Percentiles rank a stretch among this genome's conserved stretches.
phyloP scores from a whole-genome alignment of 2,113 vertebrate genomes.

The Lichenostomus cassidix region DNA sequence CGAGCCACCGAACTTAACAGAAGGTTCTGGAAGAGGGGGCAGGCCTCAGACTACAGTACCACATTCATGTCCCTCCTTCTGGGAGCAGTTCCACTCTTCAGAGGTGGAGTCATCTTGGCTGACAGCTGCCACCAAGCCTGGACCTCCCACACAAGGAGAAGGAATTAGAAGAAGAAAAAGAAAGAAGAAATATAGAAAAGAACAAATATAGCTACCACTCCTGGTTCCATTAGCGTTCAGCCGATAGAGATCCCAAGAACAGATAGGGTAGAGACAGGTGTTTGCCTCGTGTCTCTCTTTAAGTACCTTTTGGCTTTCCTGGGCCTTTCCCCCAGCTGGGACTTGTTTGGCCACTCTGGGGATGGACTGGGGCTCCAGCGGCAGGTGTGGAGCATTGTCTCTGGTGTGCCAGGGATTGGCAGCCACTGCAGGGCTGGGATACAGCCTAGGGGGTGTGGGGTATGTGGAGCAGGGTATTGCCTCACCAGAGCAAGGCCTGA shows the following conservation, averaged over 20 bases:
- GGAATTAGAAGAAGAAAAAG: neutral
- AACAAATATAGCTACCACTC: neutral
- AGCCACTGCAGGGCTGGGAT: neutral
- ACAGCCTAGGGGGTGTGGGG: too few species aligned
- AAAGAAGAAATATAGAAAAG: neutral
- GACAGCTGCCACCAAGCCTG: too few species aligned
- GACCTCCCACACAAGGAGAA: too few species aligned
- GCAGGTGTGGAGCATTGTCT: neutral
- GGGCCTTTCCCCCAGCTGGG: neutral
- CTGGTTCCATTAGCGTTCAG: neutral
- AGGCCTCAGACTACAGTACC: too few species aligned
- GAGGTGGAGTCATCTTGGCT: too few species aligned
- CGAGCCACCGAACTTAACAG: too few species aligned
- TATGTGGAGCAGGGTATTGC: rapidly evolving
- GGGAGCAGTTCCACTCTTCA: too few species aligned
- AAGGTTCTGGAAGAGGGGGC: too few species aligned
- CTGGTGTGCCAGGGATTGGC: neutral
- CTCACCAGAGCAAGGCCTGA: neutral
- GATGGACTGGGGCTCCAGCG: neutral
- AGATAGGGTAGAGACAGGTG: neutral
- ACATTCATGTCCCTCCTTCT: too few species aligned
- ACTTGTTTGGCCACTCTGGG: neutral
- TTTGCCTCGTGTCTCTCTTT: neutral
- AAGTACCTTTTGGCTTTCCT: neutral
- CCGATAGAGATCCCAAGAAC: neutral